phyloP scores from a whole-genome alignment of 2,888 invertebrate genomes.

The Parnassius apollo region DNA sequence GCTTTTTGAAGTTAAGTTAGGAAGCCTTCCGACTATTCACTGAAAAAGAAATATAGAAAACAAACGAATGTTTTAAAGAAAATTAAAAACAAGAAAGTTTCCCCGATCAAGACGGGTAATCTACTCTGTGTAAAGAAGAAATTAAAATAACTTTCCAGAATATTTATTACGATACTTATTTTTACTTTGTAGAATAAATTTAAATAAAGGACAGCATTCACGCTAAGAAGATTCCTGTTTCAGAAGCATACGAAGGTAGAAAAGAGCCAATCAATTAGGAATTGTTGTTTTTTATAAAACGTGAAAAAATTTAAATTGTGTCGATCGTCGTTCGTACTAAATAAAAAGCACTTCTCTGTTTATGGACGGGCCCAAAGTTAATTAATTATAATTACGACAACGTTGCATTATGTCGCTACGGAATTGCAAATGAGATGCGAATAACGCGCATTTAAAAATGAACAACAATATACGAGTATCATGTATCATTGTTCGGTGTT shows the following conservation, averaged over 20 bases:
- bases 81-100: constrained; percentile 80
- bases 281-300: constrained; percentile 30
- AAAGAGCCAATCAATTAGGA: constrained; percentile 30
- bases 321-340: constrained; percentile 17
- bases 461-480: constrained; percentile 36
- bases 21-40: constrained; percentile 73
- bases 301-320: constrained; percentile 22
- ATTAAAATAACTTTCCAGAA: constrained; percentile 79
- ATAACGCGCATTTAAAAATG: constrained; percentile 38
- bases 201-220: constrained; percentile 40
- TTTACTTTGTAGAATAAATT: constrained; percentile 61
- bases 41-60: constrained; percentile 72
- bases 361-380: constrained; percentile 42
- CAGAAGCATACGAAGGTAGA: constrained; percentile 23
- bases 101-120: constrained; percentile 75
- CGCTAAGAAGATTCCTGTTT: constrained; percentile 5
- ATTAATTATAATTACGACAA: constrained; percentile 50
- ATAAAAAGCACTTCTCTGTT: constrained; percentile 29
- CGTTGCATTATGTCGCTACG: constrained; percentile 43
- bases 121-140: constrained; percentile 77
- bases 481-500: constrained; percentile 29
- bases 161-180: constrained; percentile 78
- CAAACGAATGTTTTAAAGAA: constrained; percentile 78
- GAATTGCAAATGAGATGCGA: constrained; percentile 41
- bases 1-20: constrained; percentile 64